phyloP scores from a whole-genome alignment of 2,888 invertebrate species.

The Craniophora ligustri region DNA sequence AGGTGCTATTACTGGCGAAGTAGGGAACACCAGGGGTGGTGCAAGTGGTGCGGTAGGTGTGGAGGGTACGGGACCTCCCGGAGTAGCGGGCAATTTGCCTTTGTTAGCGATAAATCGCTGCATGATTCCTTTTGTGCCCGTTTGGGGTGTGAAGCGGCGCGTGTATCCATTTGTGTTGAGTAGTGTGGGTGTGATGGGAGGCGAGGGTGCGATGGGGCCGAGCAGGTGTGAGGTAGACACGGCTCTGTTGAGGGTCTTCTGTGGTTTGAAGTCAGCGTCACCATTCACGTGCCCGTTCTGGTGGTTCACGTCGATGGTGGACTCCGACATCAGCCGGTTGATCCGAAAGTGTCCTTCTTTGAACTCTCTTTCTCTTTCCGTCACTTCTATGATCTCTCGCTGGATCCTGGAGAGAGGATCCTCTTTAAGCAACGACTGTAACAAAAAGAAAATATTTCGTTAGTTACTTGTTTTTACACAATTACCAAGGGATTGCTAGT shows the following conservation, averaged over 20 bases:
- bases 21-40: slow-evolving; percentile 73
- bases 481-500: no score
- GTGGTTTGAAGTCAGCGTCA: slow-evolving; percentile 68
- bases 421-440: slow-evolving; percentile 89
- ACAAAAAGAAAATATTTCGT: slow-evolving; percentile 60
- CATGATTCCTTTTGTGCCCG: slow-evolving; percentile 94
- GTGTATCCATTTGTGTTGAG: slow-evolving; percentile 85
- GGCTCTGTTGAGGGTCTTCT: slow-evolving; percentile 76
- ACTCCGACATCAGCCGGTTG: slow-evolving; percentile 82
- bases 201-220: slow-evolving; percentile 75
- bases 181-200: slow-evolving; percentile 73
- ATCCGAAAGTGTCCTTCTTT: slow-evolving; percentile 88
- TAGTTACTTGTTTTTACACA: no score
- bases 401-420: slow-evolving; percentile 95
- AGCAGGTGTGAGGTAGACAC: slow-evolving; percentile 83
- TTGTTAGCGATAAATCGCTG: slow-evolving; percentile 94
- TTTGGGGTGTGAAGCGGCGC: slow-evolving; percentile 90
- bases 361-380: slow-evolving; percentile 94
- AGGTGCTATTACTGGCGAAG: slow-evolving; percentile 68
- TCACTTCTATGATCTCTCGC: slow-evolving; percentile 95
- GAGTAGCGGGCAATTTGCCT: slow-evolving; percentile 88
- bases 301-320: slow-evolving; percentile 82
- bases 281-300: slow-evolving; percentile 82
- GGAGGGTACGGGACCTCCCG: slow-evolving; percentile 69
- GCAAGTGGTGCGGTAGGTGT: slow-evolving; percentile 64